Evolutionary conservation across 1,140 invertebrate species (phyloP), one percentile per base, ranked within the genome.

Genomic region (Drosophila tropicalis): DNA sequence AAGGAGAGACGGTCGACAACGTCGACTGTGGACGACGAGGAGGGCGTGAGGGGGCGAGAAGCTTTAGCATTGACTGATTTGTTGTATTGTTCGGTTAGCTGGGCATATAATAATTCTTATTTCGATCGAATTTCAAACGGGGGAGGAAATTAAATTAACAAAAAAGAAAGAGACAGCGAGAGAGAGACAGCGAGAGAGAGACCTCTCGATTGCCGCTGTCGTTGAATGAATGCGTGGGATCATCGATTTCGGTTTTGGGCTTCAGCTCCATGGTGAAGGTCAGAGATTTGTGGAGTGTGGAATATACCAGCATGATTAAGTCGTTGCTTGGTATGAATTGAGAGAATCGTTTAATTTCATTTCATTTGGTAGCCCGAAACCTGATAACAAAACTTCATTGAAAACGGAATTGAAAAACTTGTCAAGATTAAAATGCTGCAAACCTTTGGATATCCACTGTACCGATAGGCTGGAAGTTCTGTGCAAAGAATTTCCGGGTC

Each of bases 61-160:
- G 17, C 67, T 40, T 36, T 41, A 36, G 66, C 66, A 70, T 75
- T 81, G 81, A 85, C 78, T 84, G 82, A 86, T 79, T 79, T 69
- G 64, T 81, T 70, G 71, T 77, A 51, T 36, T 36, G 47, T 39
- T 65, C 65, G 65, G 63, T 55, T 54, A 29, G 29, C 29, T 29
- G 29, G 29, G 29, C 29, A 29, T 29, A 82, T 77, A 80, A 80
- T 84, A 51, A 51, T 51, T 51, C 44, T 51, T 78, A 73, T 67
- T 81, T 89, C 85, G 85, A 89, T 89, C 85, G 85, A 90, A 89
- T 89, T 89, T 89, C 85, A 89, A 69, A 74, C 44, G 44, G 17
- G 44, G 44, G 44, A 51, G 44, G 44, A 51, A 51, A 51, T 51
- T 51, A 72, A 76, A 62, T 54, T 66, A 58, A 29, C 29, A 29